Percentiles rank a stretch among this genome's conserved stretches.
Evolutionary conservation across 2,797 vertebrate species (phyloP).

Genomic region (Pteronotus mesoamericanus): DNA sequence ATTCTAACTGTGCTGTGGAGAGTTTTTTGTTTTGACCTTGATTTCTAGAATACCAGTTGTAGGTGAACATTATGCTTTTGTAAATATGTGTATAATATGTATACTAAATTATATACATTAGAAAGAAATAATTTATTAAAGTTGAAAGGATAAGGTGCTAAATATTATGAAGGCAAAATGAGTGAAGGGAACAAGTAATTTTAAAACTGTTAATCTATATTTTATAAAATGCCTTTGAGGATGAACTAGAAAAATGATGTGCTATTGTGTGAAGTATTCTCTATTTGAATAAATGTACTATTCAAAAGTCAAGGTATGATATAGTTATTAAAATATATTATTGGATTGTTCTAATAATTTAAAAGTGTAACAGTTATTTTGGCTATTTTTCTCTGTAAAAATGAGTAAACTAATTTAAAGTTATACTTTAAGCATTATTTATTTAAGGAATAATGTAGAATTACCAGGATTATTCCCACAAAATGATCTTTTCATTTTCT

Average conservation of each 20-base stretch:
- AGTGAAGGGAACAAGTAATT: slow-evolving; percentile 22
- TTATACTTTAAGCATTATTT: not conserved
- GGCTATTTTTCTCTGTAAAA: not conserved
- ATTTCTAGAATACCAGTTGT: not conserved
- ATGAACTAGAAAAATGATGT: not conserved
- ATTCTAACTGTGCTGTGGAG: not conserved
- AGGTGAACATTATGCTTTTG: not conserved
- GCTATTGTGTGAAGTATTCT: not conserved
- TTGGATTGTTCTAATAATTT: not conserved
- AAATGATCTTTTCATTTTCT: not conserved
- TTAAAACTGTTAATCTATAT: not conserved
- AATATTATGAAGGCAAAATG: not conserved
- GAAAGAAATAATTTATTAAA: slow-evolving; percentile 18
- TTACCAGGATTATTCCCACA: not conserved
- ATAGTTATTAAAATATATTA: slow-evolving; percentile 3
- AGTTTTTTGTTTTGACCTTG: not conserved
- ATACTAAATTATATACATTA: not conserved
- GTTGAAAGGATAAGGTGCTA: not conserved
- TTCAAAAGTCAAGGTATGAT: slow-evolving; percentile 3
- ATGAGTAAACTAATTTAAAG: slow-evolving; percentile 8
- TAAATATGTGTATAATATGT: not conserved
- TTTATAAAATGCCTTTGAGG: not conserved
- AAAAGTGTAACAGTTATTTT: slow-evolving; percentile 3
- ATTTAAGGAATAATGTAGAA: slow-evolving; percentile 4
- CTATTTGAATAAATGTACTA: not conserved